These are phyloP conservation scores for Callipepla californica DNA, from an alignment of 2,113 vertebrate species.

Conservation along the genomic window DNA sequence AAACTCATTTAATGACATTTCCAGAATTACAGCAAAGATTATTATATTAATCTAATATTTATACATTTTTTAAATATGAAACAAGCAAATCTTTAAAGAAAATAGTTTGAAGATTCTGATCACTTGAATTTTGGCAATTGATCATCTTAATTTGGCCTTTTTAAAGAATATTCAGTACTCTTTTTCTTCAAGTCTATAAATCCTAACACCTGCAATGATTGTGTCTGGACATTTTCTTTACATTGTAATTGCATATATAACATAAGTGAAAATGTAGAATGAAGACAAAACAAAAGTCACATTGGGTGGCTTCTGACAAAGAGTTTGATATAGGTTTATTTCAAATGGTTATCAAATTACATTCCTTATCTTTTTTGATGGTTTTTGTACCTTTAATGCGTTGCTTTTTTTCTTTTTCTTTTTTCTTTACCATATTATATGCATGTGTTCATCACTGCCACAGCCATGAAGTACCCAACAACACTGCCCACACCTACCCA, in stretches of 20 bases:
- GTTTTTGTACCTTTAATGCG: not conserved
- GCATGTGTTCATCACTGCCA: rapidly evolving
- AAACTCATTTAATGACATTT: conserved; percentile 36
- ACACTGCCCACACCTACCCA: no score
- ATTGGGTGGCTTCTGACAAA: not conserved
- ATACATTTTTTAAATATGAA: not conserved
- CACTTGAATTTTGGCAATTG: not conserved
- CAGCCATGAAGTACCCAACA: rapidly evolving
- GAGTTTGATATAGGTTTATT: not conserved
- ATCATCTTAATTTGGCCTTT: not conserved
- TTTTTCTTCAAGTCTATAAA: not conserved
- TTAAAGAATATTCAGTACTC: not conserved
- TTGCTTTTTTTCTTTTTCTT: not conserved
- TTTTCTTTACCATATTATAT: not conserved
- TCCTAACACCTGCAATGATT: rapidly evolving
- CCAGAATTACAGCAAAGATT: not conserved
- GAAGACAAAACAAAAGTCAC: not conserved
- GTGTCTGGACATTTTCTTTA: not conserved
- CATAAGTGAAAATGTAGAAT: not conserved
- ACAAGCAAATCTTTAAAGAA: not conserved
- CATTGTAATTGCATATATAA: not conserved
- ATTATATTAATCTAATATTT: not conserved
- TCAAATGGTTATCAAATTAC: not conserved
- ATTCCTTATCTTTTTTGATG: not conserved
- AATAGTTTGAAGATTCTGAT: not conserved